Evolutionary conservation across 2,113 vertebrate genomes (phyloP), one percentile per base, ranked within the genome.

Genomic region (Orycteropus afer): DNA sequence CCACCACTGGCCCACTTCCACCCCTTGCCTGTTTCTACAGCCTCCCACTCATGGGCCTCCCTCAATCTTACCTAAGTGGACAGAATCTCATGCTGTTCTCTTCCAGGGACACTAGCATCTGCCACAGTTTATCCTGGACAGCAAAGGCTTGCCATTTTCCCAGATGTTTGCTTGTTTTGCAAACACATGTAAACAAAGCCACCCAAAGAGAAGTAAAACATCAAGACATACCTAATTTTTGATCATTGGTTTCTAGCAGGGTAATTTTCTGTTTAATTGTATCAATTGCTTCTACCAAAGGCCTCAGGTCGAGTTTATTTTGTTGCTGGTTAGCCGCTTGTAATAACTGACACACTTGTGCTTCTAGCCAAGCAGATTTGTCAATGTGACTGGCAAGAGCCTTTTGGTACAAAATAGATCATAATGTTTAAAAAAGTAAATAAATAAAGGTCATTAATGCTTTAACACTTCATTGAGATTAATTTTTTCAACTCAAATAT

Each of bases 341-440:
- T 86, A 98, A 91, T 14, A 99, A 80, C 84, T 98, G 98, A 11
- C 96, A 98, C 55, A 99, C 98, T 91, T 99, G 98, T 0, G 97
- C 98, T 97, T 99, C 98, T 92, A 99, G 96, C 96, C 97, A 98
- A 0, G 98, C 97, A 1, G 98, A 98, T 96, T 98, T 99, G 97
- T 99, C 98, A 79, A 98, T 91, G 92, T 99, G 98, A 97, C 89
- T 98, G 90, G 98, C 96, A 83, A 99, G 97, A 95, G 97, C 97
- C 98, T 99, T 98, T 89, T 20, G 78, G 95, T 81, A 96, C 81
- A 87, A 81, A 81, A 86, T 34, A 92, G 80, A 96, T 92, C 90
- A 57, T 69, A 86, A 47, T 55, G 13, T 86, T 42, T 34, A 61
- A 84, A 77, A 76, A 47, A 22, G 1, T 4, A 20, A n/a, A 34